Conservation (phyloP, 2,113 vertebrate species). For the Anoplopoma fimbria region DNA sequence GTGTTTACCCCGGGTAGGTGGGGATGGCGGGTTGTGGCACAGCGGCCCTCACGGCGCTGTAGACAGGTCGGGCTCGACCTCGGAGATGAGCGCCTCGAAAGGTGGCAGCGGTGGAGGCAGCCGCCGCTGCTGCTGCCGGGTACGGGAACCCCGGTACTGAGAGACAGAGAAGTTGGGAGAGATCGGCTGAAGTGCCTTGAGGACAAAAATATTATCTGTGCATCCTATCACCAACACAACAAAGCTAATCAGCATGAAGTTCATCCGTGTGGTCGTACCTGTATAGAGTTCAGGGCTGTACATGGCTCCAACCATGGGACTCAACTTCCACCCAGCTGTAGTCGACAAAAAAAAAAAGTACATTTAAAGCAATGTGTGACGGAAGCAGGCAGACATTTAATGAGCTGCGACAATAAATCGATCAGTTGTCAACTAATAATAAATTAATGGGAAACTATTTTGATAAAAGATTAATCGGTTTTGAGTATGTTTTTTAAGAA, state of each 20-base stretch:
- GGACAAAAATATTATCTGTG: not conserved
- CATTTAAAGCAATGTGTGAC: not conserved
- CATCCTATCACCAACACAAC: not conserved
- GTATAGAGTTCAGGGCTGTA: slow-evolving; percentile 99
- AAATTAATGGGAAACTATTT: too few relatives aligned
- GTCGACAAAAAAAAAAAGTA: slow-evolving; percentile 12
- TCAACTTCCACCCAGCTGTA: slow-evolving; percentile 97
- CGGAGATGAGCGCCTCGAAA: slow-evolving; percentile 97
- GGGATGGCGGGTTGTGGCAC: slow-evolving; percentile 95
- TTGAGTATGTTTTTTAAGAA: not conserved
- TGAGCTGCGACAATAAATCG: not conserved
- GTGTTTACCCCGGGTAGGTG: slow-evolving; percentile 83
- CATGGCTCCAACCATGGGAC: slow-evolving; percentile 97
- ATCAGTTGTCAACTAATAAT: too few relatives aligned
- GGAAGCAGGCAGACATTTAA: not conserved
- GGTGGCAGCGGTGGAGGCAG: slow-evolving; percentile 90
- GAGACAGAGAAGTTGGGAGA: slow-evolving; percentile 32
- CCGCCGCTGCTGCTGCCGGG: slow-evolving; percentile 88
- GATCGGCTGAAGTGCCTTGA: not conserved
- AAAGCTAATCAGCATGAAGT: not conserved
- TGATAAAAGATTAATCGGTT: not conserved
- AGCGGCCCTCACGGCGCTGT: slow-evolving; percentile 93
- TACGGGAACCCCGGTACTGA: slow-evolving; percentile 98
- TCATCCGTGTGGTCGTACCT: slow-evolving; percentile 79
- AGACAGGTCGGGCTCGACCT: slow-evolving; percentile 95